Base-by-base conservation (phyloP, 1,140 invertebrate species). In the Papilio glaucus region DNA sequence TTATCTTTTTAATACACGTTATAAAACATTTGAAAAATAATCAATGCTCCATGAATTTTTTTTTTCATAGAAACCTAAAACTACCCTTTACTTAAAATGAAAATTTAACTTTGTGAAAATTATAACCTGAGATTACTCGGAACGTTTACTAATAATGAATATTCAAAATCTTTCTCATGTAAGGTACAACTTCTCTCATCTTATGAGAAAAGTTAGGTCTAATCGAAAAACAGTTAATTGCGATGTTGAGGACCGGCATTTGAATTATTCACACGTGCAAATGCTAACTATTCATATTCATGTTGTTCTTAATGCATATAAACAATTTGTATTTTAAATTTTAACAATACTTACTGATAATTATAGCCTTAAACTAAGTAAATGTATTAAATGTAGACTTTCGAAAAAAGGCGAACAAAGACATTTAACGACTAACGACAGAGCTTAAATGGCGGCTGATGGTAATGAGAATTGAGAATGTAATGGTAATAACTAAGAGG, bases 321-420 rank as follows among this genome's bases (percentile, higher is more conserved):
- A 39, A 12, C n/a, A 21, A 0, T 39, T 21, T 24, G 10, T 24
- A 21, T 39, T 65, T 41, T 18, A 39, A 15, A 39, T 12, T 13
- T 13, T 12, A 65, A 65, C 37, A 37, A 12, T 37, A 63, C 61
- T 63, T n/a, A 63, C 61, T 63, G 61, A 7, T 38, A 63, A 9
- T 9, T 37, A 38, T 24, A 26, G 12, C 24, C 3, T 57, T 57
- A 24, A 57, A 12, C 18, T 13, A 21, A 21, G 4, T 57, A 24
- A 57, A 57, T 26, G 49, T 4, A 38, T 29, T 63, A 63, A 63
- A 63, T 65, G 45, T 68, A 26, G 39, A 68, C 9, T 24, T 67
- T 18, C n/a, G n/a, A 65, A 42, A 68, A 53, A 69, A 39, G 45
- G 45, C 67, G 67, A 69, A 69, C 67, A 69, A 69, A 69, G 67